Conservation (phyloP, 2,888 invertebrate genomes). For the Priapulus caudatus region DNA sequence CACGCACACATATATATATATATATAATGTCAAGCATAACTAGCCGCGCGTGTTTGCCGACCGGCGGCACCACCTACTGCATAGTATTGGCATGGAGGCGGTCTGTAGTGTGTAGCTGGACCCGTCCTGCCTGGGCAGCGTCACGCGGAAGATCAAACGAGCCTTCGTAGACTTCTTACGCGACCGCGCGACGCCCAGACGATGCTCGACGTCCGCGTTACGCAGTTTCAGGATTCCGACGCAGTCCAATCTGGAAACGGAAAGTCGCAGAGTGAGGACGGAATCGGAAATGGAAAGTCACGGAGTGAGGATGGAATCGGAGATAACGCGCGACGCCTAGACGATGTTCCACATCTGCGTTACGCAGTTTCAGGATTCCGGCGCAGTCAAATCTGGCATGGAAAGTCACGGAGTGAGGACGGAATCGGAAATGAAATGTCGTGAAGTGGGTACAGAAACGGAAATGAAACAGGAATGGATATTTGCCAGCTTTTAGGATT, state of each 20-base stretch:
- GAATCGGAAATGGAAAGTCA: no score
- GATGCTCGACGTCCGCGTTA: slow-evolving; percentile 75
- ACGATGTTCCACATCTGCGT: slow-evolving; percentile 82
- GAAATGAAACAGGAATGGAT: no score
- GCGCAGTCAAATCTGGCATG: slow-evolving; percentile 72
- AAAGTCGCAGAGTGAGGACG: no score
- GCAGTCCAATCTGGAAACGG: slow-evolving; percentile 62
- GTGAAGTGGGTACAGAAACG: no score
- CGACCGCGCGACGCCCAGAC: slow-evolving; percentile 41
- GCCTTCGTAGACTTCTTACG: slow-evolving; percentile 82
- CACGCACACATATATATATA: no score
- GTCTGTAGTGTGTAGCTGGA: slow-evolving; percentile 53
- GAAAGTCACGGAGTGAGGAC: no score
- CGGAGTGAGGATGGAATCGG: no score
- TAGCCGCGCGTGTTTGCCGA: no score
- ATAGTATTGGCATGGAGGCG: slow-evolving; percentile 38
- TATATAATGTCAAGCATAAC: no score
- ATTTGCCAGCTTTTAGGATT: slow-evolving; percentile 73
- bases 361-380: slow-evolving; percentile 72
- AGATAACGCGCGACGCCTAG: no score
- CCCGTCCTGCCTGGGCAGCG: slow-evolving; percentile 63
- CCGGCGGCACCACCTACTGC: slow-evolving; percentile 38
- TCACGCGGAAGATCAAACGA: slow-evolving; percentile 83
- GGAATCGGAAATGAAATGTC: no score
- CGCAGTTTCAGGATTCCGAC: slow-evolving; percentile 78